Conservation (phyloP, 2,888 invertebrate species). For the Torymus aiolomorphi region DNA sequence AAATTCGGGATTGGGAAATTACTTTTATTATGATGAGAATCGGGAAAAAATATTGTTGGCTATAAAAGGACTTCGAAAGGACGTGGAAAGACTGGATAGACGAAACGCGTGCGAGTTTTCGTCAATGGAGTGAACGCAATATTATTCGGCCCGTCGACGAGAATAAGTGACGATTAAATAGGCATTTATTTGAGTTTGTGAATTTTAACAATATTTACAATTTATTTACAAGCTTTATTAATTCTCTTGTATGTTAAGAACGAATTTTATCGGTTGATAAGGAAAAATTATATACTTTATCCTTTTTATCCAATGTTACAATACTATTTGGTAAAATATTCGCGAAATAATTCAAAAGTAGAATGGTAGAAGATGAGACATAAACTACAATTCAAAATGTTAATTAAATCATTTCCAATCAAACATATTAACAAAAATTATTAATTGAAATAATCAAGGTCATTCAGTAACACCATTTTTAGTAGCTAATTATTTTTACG, state of each 20-base stretch:
- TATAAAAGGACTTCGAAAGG: constrained; percentile 35
- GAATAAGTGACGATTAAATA: constrained; percentile 41
- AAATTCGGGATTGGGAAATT: constrained; percentile 46
- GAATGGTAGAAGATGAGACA: too few species aligned
- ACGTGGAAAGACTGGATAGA: constrained; percentile 27
- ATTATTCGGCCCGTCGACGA: constrained; percentile 29
- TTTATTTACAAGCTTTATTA: background rate
- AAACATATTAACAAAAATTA: too few species aligned
- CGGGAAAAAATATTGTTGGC: constrained; percentile 28
- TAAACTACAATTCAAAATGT: too few species aligned
- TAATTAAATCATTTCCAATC: too few species aligned
- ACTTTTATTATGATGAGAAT: background rate
- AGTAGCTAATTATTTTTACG: constrained; percentile 3
- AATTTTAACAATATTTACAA: constrained; percentile 20
- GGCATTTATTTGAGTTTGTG: constrained; percentile 49
- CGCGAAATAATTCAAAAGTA: too few species aligned
- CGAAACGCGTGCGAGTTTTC: constrained; percentile 41
- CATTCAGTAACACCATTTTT: background rate
- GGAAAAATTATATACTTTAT: too few species aligned
- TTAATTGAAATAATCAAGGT: too few species aligned
- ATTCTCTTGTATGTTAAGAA: constrained; percentile 4
- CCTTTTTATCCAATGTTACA: too few species aligned
- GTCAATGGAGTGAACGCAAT: constrained; percentile 39
- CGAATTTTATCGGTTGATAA: background rate
- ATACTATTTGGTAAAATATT: too few species aligned